phyloP scores from a whole-genome alignment of 1,140 invertebrate genomes.

The Drosophila mojavensis region DNA sequence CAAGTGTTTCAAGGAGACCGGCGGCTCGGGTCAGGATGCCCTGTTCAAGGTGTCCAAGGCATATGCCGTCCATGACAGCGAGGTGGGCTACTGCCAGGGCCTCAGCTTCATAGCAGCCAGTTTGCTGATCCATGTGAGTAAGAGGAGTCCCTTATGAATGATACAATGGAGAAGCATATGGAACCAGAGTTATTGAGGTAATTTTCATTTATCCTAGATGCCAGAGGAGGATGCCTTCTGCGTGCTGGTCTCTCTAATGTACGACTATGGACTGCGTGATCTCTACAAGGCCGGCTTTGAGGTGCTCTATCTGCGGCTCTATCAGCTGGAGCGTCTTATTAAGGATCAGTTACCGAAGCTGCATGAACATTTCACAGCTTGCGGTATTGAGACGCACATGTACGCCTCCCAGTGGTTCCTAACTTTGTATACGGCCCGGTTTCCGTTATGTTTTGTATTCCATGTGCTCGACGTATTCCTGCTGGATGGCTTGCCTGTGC shows the following conservation, averaged over 20 bases:
- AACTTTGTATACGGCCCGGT: slow-evolving; percentile 98
- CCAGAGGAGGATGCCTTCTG: slow-evolving; percentile 99
- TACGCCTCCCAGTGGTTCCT: slow-evolving; percentile 99
- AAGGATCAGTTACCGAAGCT: slow-evolving; percentile 96
- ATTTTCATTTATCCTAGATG: slow-evolving; percentile 89
- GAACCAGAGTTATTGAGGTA: not conserved
- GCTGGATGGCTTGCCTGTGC: slow-evolving; percentile 95
- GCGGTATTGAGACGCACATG: slow-evolving; percentile 99
- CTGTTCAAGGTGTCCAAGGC: slow-evolving; percentile 98
- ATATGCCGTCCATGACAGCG: slow-evolving; percentile 98
- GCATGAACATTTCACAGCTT: slow-evolving; percentile 94
- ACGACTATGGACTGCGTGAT: slow-evolving; percentile 96
- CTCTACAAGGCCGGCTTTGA: slow-evolving; percentile 98
- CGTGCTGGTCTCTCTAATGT: slow-evolving; percentile 98
- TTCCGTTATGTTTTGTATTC: slow-evolving; percentile 98
- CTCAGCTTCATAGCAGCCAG: slow-evolving; percentile 98
- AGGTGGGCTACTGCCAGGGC: slow-evolving; percentile 99
- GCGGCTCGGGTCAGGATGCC: slow-evolving; percentile 95
- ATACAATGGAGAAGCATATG: not conserved
- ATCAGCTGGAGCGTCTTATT: slow-evolving; percentile 96
- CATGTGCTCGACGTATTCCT: slow-evolving; percentile 98
- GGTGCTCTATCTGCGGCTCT: slow-evolving; percentile 96
- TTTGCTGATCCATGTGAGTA: slow-evolving; percentile 95
- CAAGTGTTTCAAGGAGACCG: slow-evolving; percentile 97
- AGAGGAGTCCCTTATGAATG: not conserved